Base-by-base conservation (phyloP, 2,888 invertebrate genomes). In the Lycocerus yunnanus region DNA sequence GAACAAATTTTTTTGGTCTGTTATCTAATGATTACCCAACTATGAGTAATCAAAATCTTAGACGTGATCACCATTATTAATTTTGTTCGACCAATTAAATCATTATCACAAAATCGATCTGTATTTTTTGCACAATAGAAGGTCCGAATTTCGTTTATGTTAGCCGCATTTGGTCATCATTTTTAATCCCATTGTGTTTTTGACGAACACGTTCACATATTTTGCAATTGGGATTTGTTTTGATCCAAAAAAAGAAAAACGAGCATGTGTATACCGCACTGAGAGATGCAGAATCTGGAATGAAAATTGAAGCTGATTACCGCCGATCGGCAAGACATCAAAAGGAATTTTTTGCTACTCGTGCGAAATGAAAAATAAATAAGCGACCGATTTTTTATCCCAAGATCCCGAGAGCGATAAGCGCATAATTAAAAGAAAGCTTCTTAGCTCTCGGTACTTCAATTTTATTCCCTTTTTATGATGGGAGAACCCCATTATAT, bases 51-150 rank as follows among this genome's bases (percentile, higher is more conserved):
- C 63, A 73, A 75, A 77, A 77, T 75, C 68, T 72, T 65, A 58
- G 73, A 59, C 74, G 63, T 68, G 73, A 63, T 65, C 66, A 74
- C 75, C 69, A 78, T 78, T 77, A 76, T 78, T 79, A 79, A 79
- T 79, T 79, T 78, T 73, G 78, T 75, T 58, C 73, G 74, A 63
- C 74, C 77, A 79, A 78, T 79, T 77, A 79, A 78, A 77, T 73
- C 67, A 70, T 58, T 72, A 77, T 77, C 66, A 72, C 69, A 61
- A 74, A 70, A 59, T 74, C 61, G 65, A 77, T 77, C 71, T 69
- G 1, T 2, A n/a, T 43, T 43, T 43, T 43, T 43, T 43, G 13
- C 43, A 43, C n/a, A 2, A 43, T 43, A 1, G 6, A 6, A 43
- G 43, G 43, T 43, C 3, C 21, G 1, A 9, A n/a, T 43, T n/a